Conservation (phyloP, 2,888 invertebrate genomes). For the Furcula furcula region DNA sequence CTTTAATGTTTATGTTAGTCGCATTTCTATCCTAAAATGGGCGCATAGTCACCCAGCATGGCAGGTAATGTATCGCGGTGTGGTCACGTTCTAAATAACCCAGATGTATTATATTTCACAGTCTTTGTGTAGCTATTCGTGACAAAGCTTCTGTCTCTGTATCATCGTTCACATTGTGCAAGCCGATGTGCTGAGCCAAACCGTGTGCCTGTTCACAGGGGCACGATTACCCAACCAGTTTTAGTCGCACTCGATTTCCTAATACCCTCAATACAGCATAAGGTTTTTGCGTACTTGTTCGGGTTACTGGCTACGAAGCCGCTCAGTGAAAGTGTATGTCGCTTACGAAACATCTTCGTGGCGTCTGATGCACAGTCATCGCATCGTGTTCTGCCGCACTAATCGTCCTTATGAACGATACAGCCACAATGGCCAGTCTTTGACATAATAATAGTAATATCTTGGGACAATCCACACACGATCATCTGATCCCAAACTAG, state of each 20-base stretch:
- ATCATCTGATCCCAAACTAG: too few species aligned
- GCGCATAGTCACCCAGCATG: conserved; percentile 37
- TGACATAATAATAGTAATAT: too few species aligned
- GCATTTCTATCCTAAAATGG: conserved; percentile 39
- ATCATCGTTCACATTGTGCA: conserved; percentile 60
- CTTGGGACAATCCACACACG: too few species aligned
- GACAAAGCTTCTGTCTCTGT: conserved; percentile 56
- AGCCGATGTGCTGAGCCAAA: conserved; percentile 49
- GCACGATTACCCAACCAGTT: conserved; percentile 56
- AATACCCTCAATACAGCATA: conserved; percentile 44
- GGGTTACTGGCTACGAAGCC: conserved; percentile 43
- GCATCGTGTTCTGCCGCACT: conserved; percentile 26
- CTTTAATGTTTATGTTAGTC: conserved; percentile 10
- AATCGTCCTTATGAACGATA: conserved; percentile 14
- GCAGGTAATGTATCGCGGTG: conserved; percentile 52
- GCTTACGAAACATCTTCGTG: conserved; percentile 42
- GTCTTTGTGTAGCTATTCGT: conserved; percentile 58
- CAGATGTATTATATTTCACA: conserved; percentile 64
- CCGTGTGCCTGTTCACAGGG: conserved; percentile 59
- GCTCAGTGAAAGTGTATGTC: conserved; percentile 56
- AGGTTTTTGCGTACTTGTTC: conserved; percentile 47
- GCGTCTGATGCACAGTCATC: conserved; percentile 10
- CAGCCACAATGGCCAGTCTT: too few species aligned
- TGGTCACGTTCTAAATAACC: conserved; percentile 72
- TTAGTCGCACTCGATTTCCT: conserved; percentile 57